Conservation (phyloP, 2,888 invertebrate species). For the Nycteola revayana region DNA sequence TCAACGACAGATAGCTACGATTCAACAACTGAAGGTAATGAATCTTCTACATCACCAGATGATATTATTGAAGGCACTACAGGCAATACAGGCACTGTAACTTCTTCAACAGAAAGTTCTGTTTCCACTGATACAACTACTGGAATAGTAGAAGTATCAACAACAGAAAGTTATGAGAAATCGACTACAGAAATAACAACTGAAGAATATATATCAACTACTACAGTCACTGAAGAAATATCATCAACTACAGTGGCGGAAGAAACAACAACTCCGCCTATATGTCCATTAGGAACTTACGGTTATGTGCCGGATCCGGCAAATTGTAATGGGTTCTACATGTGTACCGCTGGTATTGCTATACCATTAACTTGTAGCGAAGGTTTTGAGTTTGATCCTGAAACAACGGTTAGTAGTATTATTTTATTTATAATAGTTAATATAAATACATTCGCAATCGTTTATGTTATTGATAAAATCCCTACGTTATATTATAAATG, state of each 20-base stretch:
- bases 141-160: background rate
- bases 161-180: background rate
- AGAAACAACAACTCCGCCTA: background rate
- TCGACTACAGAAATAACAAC: background rate
- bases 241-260: slow-evolving; percentile 1
- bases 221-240: background rate
- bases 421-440: too few relatives aligned
- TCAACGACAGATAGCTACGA: slow-evolving; percentile 2
- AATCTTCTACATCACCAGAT: slow-evolving; percentile 1
- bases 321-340: slow-evolving; percentile 35
- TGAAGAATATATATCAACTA: background rate
- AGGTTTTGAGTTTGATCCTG: slow-evolving; percentile 33
- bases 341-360: slow-evolving; percentile 33
- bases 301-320: slow-evolving; percentile 42
- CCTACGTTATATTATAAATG: too few relatives aligned
- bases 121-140: background rate
- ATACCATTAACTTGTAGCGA: slow-evolving; percentile 23
- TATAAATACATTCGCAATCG: too few relatives aligned
- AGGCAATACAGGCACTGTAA: too few relatives aligned
- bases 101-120: slow-evolving; percentile 1
- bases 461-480: too few relatives aligned
- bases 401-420: slow-evolving; percentile 22
- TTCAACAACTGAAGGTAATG: slow-evolving; percentile 4
- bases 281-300: slow-evolving; percentile 34
- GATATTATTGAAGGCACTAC: background rate